Evolutionary conservation across 2,797 vertebrate species (phyloP), one percentile per base, ranked within the genome.

Genomic region (Alcedo quadribrachys): DNA sequence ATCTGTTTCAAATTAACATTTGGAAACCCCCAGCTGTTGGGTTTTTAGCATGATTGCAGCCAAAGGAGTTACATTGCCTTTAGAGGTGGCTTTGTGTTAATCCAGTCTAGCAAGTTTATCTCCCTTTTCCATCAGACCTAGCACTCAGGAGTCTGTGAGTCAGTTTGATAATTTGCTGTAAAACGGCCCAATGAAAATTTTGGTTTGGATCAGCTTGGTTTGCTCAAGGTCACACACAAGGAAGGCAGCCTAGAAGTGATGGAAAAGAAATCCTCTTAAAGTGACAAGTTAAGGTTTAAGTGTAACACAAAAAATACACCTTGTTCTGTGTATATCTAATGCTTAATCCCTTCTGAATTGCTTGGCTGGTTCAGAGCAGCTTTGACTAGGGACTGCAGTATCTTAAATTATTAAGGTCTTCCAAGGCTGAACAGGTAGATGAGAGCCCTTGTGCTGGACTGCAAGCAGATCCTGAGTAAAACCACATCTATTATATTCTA

Each of bases 401-500:
- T 71, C 33, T 30, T 60, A 60, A 80, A 58, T 46, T 18, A 35
- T 20, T 62, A 46, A 12, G 1, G 1, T 79, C 51, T 85, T 70
- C 11, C 18, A 35, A 37, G 25, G 9, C 33, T 65, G 42, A 8
- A 61, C 28, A 43, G 15, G 12, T 60, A 33, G 32, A 21, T 1
- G 10, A 57, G 28, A 53, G 11, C 51, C 42, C 12, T 2, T 19
- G 21, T 71, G 9, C 35, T 84, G 17, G 43, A 8, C 27, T 85
- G n/a, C 61, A 54, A 20, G 6, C 69, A 30, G 21, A 11, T 54
- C 12, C 42, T 69, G 5, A 2, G 12, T 69, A 50, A 83, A n/a
- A 14, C 5, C 1, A 0, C 32, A 11, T 57, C 30, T 80, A 0
- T 21, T 61, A 43, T 14, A 61, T 46, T 68, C 33, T 42, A 67